Base-by-base conservation (phyloP, 2,888 invertebrate genomes). In the Athalia circularis region DNA sequence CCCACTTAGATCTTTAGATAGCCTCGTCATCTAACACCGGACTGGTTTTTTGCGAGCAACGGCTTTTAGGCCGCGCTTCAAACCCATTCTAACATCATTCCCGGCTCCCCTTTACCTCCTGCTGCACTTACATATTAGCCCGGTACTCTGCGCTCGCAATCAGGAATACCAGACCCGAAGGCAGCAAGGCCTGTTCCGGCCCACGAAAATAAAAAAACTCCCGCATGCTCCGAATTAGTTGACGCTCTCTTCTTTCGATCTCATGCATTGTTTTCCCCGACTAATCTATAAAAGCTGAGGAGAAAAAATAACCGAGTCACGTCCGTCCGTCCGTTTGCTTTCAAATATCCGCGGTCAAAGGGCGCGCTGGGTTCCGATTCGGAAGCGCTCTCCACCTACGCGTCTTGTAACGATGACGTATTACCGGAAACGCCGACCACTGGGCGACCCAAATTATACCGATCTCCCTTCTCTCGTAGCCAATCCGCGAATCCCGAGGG, bases 1-100 rank as follows among this genome's bases (percentile, higher is more conserved):
- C 78, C 78, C 78, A 78, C 78, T 78, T 74, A 78, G 78, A 78
- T 78, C 78, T 74, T 61, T 43, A 78, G 78, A 78, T 78, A 78
- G 78, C 78, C 52, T 47, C 78, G 78, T 78, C 78, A 78, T 72
- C 78, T 78, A 78, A 78, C 78, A 78, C 78, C 78, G 72, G 45
- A 78, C 78, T 78, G 78, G 78, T 78, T 78, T 52, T 64, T 75
- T 61, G 72, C 68, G 77, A 54, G 65, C 65, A 77, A 77, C 77
- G 67, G 77, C 77, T 77, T 77, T 77, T 77, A 68, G 77, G 77
- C 57, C 45, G 57, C 57, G 77, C 43, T 52, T 43, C 8, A 11
- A 8, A 13, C 9, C 48, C 47, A n/a, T 50, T 67, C 50, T 67
- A 67, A 5, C 47, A 5, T 43, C 47, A 29, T 29, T 48, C 13